phyloP scores from a whole-genome alignment of 2,888 invertebrate species.

The Drosophila subsilvestris region DNA sequence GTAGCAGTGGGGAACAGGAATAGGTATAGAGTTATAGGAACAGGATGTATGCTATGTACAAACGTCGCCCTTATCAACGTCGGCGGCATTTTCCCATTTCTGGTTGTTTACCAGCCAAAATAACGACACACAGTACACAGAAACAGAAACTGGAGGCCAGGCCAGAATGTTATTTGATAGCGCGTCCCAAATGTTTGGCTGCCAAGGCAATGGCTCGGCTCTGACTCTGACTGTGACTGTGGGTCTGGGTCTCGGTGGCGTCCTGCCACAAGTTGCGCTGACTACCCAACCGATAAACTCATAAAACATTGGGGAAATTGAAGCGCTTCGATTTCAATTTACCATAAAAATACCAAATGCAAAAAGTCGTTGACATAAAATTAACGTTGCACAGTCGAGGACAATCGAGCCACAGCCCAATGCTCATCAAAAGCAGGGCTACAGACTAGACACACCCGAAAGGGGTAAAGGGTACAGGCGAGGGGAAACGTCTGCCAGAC shows the following conservation, averaged over 20 bases:
- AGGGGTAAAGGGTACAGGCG: constrained; percentile 19
- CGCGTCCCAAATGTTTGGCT: constrained; percentile 77
- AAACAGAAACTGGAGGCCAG: constrained; percentile 27
- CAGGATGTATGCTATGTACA: constrained; percentile 23
- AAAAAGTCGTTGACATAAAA: constrained; percentile 79
- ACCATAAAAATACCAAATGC: constrained; percentile 70
- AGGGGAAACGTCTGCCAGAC: constrained; percentile 37
- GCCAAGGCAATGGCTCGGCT: constrained; percentile 72
- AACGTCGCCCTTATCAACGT: constrained; percentile 81
- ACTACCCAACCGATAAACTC: constrained; percentile 72
- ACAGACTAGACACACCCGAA: constrained; percentile 16
- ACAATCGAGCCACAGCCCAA: constrained; percentile 4
- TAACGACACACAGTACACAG: constrained; percentile 65
- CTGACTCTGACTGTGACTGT: constrained; percentile 2
- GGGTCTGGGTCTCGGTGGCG: constrained; percentile 30
- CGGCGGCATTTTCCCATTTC: constrained; percentile 69
- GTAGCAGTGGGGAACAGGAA: constrained; percentile 10
- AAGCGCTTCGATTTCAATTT: constrained; percentile 77
- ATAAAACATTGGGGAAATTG: constrained; percentile 78
- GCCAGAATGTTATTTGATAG: constrained; percentile 73
- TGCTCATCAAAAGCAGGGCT: constrained; percentile 71
- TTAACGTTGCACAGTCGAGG: constrained; percentile 60
- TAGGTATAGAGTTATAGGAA: background rate
- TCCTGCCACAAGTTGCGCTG: constrained; percentile 77
- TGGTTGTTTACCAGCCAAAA: constrained; percentile 81